Conservation (phyloP, 2,113 vertebrate species). For the Oplegnathus fasciatus region DNA sequence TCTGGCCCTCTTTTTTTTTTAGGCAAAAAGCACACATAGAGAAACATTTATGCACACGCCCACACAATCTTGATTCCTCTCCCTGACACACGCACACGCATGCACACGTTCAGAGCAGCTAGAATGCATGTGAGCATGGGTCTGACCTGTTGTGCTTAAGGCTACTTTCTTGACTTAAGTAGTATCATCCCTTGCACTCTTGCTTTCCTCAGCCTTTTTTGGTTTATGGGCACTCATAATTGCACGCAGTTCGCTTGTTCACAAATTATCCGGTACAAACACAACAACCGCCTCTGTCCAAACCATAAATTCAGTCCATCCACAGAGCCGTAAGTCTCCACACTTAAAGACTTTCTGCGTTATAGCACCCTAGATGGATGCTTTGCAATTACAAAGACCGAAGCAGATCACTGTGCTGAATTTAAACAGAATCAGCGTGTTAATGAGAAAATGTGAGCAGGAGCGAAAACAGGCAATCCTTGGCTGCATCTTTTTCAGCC, state of each 20-base stretch:
- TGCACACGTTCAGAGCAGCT: background rate
- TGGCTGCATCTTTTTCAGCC: background rate
- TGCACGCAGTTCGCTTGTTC: background rate
- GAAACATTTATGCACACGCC: slow-evolving; percentile 9
- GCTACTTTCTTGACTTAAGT: background rate
- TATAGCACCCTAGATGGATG: background rate
- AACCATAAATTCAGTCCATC: slow-evolving; percentile 10
- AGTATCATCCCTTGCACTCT: background rate
- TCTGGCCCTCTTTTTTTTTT: background rate
- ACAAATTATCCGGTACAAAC: background rate
- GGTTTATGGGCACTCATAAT: background rate
- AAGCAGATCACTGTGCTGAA: slow-evolving; percentile 17
- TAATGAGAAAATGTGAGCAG: slow-evolving; percentile 7
- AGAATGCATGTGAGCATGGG: background rate
- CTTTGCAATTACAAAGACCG: background rate
- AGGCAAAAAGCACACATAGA: slow-evolving; percentile 6
- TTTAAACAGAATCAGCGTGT: background rate
- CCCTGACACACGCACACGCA: background rate
- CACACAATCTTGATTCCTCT: slow-evolving; percentile 6
- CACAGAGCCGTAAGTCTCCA: background rate
- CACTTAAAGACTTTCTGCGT: background rate
- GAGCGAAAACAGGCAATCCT: background rate
- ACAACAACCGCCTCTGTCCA: background rate
- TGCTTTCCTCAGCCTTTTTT: background rate
- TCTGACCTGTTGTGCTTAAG: background rate